Base-by-base conservation (phyloP, 1,140 invertebrate species). In the Macrocentrus cingulum region DNA sequence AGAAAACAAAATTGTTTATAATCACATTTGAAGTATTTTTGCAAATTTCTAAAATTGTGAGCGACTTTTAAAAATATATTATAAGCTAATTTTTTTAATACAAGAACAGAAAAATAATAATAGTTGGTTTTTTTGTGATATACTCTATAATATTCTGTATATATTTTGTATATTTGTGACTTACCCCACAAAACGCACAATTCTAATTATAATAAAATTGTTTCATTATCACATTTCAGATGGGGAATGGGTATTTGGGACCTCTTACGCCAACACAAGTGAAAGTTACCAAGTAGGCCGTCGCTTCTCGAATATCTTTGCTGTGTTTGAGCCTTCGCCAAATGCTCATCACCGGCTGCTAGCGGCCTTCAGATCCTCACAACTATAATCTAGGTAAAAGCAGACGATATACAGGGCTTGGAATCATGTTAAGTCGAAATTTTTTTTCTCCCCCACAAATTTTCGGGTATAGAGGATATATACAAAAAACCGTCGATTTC, bases 241-340 rank as follows among this genome's bases (percentile, higher is more conserved):
- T 66, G 46, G 39, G 39, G 45, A 53, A 45, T 50, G 55, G 37
- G 62, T 69, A 69, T 76, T 68, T 70, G 72, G n/a, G 67, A 69
- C 63, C 67, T 75, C 73, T 76, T 75, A 76, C 74, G 74, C 68
- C 73, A 76, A 69, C 71, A 42, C 41, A 76, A 79, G 77, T 79
- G 77, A 79, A 79, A 79, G 77, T 78, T 72, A 56, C 64, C 69
- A 78, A 79, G 76, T 79, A 77, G 76, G 74, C 74, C 75, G 66
- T n/a, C 67, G 64, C 69, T 67, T 67, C 63, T 67, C 64, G 65
- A 72, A 70, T n/a, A n/a, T 75, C 67, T 59, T 63, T 65, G 64
- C 66, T 64, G 60, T 59, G 64, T 67, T 65, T 64, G 67, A 68
- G 70, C 68, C 65, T 70, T 74, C 69, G 72, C 70, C 72, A 73